A percentile compares a stretch with the other conserved stretches of the same genome.
Evolutionary conservation across 2,113 vertebrate genomes (phyloP).

Genomic region (Cephalopholis sonnerati): DNA sequence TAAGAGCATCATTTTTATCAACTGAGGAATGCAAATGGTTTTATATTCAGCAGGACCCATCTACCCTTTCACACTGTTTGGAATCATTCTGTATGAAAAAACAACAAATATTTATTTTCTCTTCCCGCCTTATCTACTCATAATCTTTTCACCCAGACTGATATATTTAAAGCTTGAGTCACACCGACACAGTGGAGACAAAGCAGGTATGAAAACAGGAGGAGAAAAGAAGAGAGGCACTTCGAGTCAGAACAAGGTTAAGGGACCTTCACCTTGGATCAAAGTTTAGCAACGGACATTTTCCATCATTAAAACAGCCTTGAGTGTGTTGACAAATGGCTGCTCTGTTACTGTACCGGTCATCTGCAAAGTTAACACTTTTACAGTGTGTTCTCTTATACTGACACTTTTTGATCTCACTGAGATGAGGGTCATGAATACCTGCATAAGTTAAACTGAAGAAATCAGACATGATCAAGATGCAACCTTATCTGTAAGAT

Average conservation of each 20-base stretch:
- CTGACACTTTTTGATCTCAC: slow-evolving; percentile 3
- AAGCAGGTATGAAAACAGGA: slow-evolving; percentile 26
- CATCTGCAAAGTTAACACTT: neutral
- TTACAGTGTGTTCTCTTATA: slow-evolving; percentile 12
- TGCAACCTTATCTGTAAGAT: slow-evolving; percentile 26
- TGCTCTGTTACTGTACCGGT: slow-evolving; percentile 14
- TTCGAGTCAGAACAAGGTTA: slow-evolving; percentile 54
- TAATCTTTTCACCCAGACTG: slow-evolving; percentile 18
- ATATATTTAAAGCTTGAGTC: slow-evolving; percentile 24
- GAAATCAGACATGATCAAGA: slow-evolving; percentile 28
- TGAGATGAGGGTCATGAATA: slow-evolving; percentile 32
- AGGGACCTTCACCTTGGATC: slow-evolving; percentile 9
- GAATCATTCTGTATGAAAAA: neutral
- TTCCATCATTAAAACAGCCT: slow-evolving; percentile 37
- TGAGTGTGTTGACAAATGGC: slow-evolving; percentile 3
- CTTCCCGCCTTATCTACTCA: neutral
- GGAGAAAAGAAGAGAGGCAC: slow-evolving; percentile 67
- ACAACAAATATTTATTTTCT: neutral
- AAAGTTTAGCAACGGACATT: slow-evolving; percentile 25
- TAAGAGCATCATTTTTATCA: slow-evolving; percentile 16
- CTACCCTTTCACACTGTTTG: slow-evolving; percentile 15
- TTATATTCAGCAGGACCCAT: neutral
- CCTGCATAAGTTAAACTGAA: slow-evolving; percentile 19
- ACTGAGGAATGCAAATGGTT: slow-evolving; percentile 52
- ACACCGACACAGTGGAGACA: slow-evolving; percentile 22